Evolutionary conservation across 2,797 vertebrate species (phyloP).

Genomic region (Geotrypetes seraphini): DNA sequence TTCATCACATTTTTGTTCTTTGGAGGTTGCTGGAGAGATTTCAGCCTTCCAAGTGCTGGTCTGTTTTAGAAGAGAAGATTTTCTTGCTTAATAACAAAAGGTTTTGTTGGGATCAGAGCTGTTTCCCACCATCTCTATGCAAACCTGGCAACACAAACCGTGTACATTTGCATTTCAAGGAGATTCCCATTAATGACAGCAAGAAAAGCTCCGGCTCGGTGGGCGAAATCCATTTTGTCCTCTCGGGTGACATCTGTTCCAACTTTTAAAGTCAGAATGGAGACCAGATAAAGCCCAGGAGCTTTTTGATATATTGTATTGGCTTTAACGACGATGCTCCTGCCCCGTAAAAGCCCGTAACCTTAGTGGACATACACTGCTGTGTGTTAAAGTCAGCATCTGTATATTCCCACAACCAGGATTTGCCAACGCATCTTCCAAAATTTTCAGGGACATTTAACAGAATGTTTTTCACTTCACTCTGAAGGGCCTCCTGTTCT

Average conservation of each 20-base stretch:
- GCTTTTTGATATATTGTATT: conserved; percentile 85
- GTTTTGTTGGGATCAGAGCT: conserved; percentile 64
- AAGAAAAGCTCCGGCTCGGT: conserved; percentile 82
- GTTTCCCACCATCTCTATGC: conserved; percentile 80
- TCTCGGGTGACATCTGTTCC: conserved; percentile 88
- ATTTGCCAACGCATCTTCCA: conserved; percentile 13
- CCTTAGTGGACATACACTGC: conserved; percentile 36
- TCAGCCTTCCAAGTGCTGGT: conserved; percentile 40
- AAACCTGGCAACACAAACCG: conserved; percentile 75
- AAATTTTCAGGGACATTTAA: too few relatives aligned
- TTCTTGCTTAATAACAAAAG: conserved; percentile 75
- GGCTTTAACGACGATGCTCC: conserved; percentile 46
- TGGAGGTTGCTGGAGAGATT: conserved; percentile 43
- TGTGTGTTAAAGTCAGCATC: conserved; percentile 37
- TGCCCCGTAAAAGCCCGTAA: conserved; percentile 38
- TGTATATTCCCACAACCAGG: conserved; percentile 27
- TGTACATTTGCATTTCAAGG: conserved; percentile 93
- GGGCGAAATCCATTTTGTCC: conserved; percentile 85
- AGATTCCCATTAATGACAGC: conserved; percentile 72
- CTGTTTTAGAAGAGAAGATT: conserved; percentile 64
- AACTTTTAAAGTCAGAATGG: conserved; percentile 88
- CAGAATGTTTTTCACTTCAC: conserved; percentile 6
- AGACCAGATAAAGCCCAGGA: conserved; percentile 78
- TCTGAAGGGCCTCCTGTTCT: conserved; percentile 19
- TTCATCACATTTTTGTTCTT: conserved; percentile 31